Evolutionary conservation across 1,140 invertebrate species (phyloP), one percentile per base, ranked within the genome.

Genomic region (Leptinotarsa defecta): DNA sequence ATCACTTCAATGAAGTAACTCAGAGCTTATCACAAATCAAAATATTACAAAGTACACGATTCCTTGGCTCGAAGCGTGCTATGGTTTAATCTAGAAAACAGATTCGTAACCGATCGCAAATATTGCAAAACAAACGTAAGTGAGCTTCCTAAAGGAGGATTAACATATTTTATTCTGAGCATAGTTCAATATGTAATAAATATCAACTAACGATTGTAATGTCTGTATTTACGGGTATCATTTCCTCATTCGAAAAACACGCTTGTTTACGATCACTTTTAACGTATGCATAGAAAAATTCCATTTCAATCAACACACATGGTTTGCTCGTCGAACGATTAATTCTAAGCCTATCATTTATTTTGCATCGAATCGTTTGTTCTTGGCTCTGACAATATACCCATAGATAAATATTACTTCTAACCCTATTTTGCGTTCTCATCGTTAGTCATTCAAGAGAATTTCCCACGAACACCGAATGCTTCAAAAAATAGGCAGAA

Each of bases 21-120:
- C 17, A 57, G 48, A 68, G 67, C 67, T 74, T 74, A 74, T 74
- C 74, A 74, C 68, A 74, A 52, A 74, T 74, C 74, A 48, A 48
- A 69, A 27, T 57, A 70, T 63, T 74, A 43, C 19, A 65, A 62
- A 48, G 62, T 27, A 64, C 64, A 74, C 73, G 67, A 74, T 74
- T 74, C 74, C 24, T n/a, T 34, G 74, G 68, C 62, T 74, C 74
- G 71, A 43, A 75, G 69, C 48, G 69, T 68, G 52, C 68, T 70
- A 70, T 70, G 57, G 57, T 19, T 74, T 73, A 71, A 71, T 68
- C 74, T 63, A 75, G 74, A 75, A 74, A 75, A 75, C 61, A 70
- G 68, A 75, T 75, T 75, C 64, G 74, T 75, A 61, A 24, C 27
- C 68, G 74, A 75, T 75, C 71, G 68, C 74, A 75, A 75, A 71